Evolutionary conservation across 2,797 vertebrate genomes (phyloP), one percentile per base, ranked within the genome.

Genomic region (Pachyuromys duprasi): DNA sequence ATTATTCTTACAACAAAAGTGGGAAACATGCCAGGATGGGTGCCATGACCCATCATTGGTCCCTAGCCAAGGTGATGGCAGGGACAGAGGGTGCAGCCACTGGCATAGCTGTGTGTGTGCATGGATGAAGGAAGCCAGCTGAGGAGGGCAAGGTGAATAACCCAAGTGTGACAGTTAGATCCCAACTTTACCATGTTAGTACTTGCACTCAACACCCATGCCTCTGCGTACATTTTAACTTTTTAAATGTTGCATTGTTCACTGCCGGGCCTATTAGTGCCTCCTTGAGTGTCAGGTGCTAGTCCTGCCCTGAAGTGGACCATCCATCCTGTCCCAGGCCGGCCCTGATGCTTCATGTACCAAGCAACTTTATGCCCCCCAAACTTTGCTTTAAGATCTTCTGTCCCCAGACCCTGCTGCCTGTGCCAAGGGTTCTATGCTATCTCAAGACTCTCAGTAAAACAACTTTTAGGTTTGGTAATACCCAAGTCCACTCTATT

Each of bases 261-360:
- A 18, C 45, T 49, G 42, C 42, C 31, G 20, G 82, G 18, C 26
- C 94, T 72, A 57, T 57, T n/a, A 75, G 57, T 3, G 0, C 3
- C 60, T 83, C 60, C 75, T 93, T 84, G 8, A 0, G 12, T 9
- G n/a, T 28, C 8, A 7, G 12, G n/a, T 42, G 31, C 36, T 14
- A 9, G 55, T 11, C 24, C 33, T n/a, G 22, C 39, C n/a, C 13
- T 12, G 24, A 39, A 12, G 5, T 14, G 4, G 42, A 42, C 11
- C 8, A 15, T 18, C 5, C 0, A 0, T 13, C 0, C 20, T n/a
- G 70, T 8, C 14, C 53, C 4, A 6, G 7, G 4, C 63, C 9
- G 1, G 14, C 31, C 33, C 69, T 20, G 3, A 31, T 12, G 18
- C 2, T 8, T 53, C 24, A 12, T 42, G n/a, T 1, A 22, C 9